These are phyloP conservation scores for Hemiprocne comata DNA, from an alignment of 2,113 vertebrate genomes.

Conservation along the genomic window DNA sequence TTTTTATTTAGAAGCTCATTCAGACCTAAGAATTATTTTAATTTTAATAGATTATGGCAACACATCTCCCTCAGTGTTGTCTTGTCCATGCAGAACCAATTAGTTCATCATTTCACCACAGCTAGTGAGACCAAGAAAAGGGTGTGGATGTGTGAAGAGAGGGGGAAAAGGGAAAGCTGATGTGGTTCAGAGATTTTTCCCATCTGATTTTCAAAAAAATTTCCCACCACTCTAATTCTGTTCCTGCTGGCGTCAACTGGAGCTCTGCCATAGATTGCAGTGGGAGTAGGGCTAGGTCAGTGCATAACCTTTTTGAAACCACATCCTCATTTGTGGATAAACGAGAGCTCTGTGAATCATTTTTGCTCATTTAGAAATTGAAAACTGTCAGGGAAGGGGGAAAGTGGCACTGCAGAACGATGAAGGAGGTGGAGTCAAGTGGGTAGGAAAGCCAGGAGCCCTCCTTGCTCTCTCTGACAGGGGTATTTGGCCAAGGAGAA, in stretches of 20 bases:
- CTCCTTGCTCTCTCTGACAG: neutral
- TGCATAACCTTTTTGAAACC: neutral
- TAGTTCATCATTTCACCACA: neutral
- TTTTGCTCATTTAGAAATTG: neutral
- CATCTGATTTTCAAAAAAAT: neutral
- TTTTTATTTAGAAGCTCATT: slow-evolving; percentile 1
- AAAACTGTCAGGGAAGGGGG: neutral
- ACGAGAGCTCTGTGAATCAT: neutral
- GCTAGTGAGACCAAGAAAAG: neutral
- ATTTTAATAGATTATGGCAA: slow-evolving; percentile 32
- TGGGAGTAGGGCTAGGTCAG: neutral
- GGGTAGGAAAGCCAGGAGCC: neutral
- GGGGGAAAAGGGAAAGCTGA: neutral
- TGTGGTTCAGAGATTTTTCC: neutral
- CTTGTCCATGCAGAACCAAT: slow-evolving; percentile 24
- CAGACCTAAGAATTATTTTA: slow-evolving; percentile 48
- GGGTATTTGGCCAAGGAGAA: neutral
- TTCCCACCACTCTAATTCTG: neutral
- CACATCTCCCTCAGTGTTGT: neutral
- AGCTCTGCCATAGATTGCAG: neutral
- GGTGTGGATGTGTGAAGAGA: neutral
- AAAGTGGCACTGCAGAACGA: neutral
- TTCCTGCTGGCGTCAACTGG: neutral
- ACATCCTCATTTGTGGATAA: neutral
- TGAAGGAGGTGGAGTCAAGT: neutral